Conservation (phyloP, 2,888 invertebrate genomes). For the Lepidonotus clava region DNA sequence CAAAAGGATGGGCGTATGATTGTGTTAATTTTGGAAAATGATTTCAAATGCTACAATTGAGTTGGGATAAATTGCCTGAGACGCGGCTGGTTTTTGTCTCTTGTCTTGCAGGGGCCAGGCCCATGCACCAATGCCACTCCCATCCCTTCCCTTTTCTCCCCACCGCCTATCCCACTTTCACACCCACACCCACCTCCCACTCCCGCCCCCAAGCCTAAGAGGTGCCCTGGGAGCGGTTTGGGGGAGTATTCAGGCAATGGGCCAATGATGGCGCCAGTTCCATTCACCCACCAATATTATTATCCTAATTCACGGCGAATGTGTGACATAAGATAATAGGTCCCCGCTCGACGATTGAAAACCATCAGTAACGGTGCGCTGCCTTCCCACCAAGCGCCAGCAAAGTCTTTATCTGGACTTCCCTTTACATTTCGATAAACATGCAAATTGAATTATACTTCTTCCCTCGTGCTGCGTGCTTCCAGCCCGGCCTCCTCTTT, state of each 20-base stretch:
- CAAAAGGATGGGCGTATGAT: conserved; percentile 30
- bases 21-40: conserved; percentile 45
- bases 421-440: background rate
- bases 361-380: background rate
- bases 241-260: too few relatives aligned
- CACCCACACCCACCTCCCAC: background rate
- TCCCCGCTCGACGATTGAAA: background rate
- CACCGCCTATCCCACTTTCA: background rate
- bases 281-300: conserved; percentile 8
- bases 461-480: too few relatives aligned
- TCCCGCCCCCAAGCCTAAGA: background rate
- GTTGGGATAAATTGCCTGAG: background rate
- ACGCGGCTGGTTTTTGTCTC: conserved; percentile 5
- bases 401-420: background rate
- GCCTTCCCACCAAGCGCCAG: background rate
- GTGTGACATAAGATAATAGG: conserved; percentile 38
- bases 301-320: conserved; percentile 1
- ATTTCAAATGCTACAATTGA: conserved; percentile 48
- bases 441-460: conserved; percentile 15
- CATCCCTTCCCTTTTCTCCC: background rate
- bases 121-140: background rate
- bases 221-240: too few relatives aligned
- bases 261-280: background rate
- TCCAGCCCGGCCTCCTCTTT: background rate
- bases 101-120: background rate